phyloP scores from a whole-genome alignment of 2,113 vertebrate genomes.

The Catagonus wagneri region DNA sequence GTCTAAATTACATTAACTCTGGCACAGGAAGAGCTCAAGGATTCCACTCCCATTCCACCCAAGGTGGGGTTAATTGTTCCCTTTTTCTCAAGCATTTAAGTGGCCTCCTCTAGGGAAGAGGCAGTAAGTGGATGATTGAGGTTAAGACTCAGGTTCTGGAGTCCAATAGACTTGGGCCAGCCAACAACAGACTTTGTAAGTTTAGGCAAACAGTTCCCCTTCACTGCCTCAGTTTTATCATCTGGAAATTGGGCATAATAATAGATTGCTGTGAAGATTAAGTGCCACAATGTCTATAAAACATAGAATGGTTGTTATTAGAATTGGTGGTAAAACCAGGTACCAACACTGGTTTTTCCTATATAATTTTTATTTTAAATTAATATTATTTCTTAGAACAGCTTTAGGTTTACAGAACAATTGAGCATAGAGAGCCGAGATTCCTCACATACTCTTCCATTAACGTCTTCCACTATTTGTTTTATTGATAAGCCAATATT shows the following conservation, averaged over 20 bases:
- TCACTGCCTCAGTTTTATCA: neutral
- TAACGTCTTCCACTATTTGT: neutral
- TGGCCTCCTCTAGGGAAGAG: neutral
- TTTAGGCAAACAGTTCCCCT: neutral
- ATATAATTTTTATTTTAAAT: neutral
- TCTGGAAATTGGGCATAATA: neutral
- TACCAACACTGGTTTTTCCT: neutral
- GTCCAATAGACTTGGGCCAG: neutral
- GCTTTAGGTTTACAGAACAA: neutral
- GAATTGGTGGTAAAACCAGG: neutral
- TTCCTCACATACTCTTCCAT: rapidly evolving
- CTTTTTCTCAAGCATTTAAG: too few species aligned
- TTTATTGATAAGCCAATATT: rapidly evolving
- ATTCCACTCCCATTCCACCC: rapidly evolving
- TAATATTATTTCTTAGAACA: neutral
- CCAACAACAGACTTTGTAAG: neutral
- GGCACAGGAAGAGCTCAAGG: neutral
- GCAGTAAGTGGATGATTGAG: rapidly evolving
- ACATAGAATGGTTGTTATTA: neutral
- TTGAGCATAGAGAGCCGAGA: neutral
- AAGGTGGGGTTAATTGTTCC: too few species aligned
- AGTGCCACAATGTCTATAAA: neutral
- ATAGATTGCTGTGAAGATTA: neutral
- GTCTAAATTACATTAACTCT: too few species aligned
- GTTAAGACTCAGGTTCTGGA: neutral